Percentiles rank a stretch among this genome's conserved stretches.
phyloP scores from a whole-genome alignment of 2,113 vertebrate species.

The Hassar affinis region DNA sequence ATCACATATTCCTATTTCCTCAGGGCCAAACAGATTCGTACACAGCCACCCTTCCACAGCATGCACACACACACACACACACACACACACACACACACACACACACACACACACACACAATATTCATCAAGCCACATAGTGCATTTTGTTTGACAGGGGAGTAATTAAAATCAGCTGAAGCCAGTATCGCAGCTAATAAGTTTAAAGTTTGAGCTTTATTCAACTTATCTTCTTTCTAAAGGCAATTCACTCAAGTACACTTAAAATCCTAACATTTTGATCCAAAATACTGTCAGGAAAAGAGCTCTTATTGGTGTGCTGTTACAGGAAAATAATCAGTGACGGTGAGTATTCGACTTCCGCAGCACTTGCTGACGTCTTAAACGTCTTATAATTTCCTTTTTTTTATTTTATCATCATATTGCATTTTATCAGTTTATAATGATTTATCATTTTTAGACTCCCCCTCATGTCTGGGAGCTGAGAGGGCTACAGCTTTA shows the following conservation, averaged over 20 bases:
- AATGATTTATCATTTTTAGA: too few relatives aligned
- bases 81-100: neutral
- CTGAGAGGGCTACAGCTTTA: too few relatives aligned
- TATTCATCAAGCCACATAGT: neutral
- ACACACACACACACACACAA: conserved; percentile 17
- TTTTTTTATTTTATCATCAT: too few relatives aligned
- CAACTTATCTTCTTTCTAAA: neutral
- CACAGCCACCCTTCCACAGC: neutral
- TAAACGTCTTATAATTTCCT: too few relatives aligned
- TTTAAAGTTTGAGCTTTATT: neutral
- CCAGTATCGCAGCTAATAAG: neutral
- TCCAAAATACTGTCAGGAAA: too few relatives aligned
- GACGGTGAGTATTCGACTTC: too few relatives aligned
- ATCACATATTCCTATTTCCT: conserved; percentile 13
- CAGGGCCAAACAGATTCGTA: neutral
- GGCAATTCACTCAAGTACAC: neutral
- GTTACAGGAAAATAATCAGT: too few relatives aligned
- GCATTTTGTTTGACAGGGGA: conserved; percentile 14
- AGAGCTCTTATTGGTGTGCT: too few relatives aligned
- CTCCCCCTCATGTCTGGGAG: too few relatives aligned
- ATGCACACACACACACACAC: neutral
- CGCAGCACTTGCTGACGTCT: too few relatives aligned
- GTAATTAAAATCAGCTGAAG: conserved; percentile 22
- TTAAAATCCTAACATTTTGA: too few relatives aligned
- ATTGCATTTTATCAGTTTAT: too few relatives aligned